Evolutionary conservation across 1,140 invertebrate species (phyloP), one percentile per base, ranked within the genome.

Genomic region (Maniola jurtina): DNA sequence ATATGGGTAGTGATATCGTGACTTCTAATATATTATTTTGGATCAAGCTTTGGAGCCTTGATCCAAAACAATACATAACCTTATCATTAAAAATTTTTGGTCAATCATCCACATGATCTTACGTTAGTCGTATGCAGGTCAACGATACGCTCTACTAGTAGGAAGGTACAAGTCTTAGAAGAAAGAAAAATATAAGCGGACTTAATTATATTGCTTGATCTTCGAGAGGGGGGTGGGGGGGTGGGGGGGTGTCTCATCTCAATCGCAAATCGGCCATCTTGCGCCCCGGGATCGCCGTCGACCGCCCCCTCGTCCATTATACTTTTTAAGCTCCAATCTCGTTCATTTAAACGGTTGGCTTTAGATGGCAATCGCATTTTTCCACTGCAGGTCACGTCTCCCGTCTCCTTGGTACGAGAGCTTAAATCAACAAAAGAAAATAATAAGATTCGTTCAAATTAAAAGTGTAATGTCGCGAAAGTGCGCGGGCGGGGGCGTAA

Each of bases 291-390:
- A 84, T 82, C 78, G 77, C 82, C 77, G 69, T 80, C 77, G 76
- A 76, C 73, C 80, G 52, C 55, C 80, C 79, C 80, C 81, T 76
- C 81, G 88, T 88, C 90, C 91, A 92, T 92, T 92, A 92, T 93
- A 93, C 92, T 92, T 93, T 93, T 93, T 93, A 92, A 93, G 92
- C 92, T 89, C 92, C 92, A 92, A 92, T 93, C 92, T 92, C 91
- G 88, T 92, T 92, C 92, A 92, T 92, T 92, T 93, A 92, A 92
- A 92, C 91, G 92, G 89, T 92, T 93, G 92, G 92, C 92, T 92
- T 92, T 92, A 91, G 91, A 91, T 90, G 88, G 84, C 89, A 92
- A 93, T 93, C 92, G 92, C 92, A 93, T 92, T 93, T 93, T 93
- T 93, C 92, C 89, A 91, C 87, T 91, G 88, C 91, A 91, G 88